These are phyloP conservation scores for Dryobota labecula DNA, from an alignment of 2,888 invertebrate species.

Conservation along the genomic window DNA sequence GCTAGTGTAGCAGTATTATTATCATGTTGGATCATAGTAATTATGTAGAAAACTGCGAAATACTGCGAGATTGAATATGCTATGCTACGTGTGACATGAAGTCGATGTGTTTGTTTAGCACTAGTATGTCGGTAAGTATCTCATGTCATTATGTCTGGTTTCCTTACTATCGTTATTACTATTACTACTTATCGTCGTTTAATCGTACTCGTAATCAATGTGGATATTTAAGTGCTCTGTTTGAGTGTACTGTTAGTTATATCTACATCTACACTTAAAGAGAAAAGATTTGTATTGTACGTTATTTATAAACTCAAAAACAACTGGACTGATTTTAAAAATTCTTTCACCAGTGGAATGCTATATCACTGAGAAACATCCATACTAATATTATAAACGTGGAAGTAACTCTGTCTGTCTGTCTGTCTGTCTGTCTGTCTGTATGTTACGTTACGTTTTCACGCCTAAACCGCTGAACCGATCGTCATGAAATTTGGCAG, in stretches of 20 bases:
- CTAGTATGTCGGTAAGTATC: slow-evolving; percentile 5
- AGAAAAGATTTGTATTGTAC: no score
- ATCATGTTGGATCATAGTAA: slow-evolving; percentile 32
- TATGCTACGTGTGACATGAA: neutral
- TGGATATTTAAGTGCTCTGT: neutral
- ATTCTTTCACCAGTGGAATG: no score
- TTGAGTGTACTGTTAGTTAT: slow-evolving; percentile 3
- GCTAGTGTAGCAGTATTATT: slow-evolving; percentile 10
- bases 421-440: no score
- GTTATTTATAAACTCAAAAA: no score
- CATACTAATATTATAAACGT: no score
- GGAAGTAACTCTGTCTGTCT: no score
- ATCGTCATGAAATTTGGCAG: no score
- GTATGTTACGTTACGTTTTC: no score
- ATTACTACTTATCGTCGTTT: neutral
- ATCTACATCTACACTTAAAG: no score
- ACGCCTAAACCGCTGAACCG: no score
- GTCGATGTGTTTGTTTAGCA: slow-evolving; percentile 28
- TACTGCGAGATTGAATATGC: slow-evolving; percentile 3
- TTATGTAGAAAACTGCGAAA: slow-evolving; percentile 35
- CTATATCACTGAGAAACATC: no score
- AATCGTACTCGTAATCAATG: slow-evolving; percentile 10
- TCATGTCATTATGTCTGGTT: slow-evolving; percentile 6
- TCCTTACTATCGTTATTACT: neutral
- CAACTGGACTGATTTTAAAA: no score